Conservation (phyloP, 2,113 vertebrate species). For the Gymnocephalus cernua region DNA sequence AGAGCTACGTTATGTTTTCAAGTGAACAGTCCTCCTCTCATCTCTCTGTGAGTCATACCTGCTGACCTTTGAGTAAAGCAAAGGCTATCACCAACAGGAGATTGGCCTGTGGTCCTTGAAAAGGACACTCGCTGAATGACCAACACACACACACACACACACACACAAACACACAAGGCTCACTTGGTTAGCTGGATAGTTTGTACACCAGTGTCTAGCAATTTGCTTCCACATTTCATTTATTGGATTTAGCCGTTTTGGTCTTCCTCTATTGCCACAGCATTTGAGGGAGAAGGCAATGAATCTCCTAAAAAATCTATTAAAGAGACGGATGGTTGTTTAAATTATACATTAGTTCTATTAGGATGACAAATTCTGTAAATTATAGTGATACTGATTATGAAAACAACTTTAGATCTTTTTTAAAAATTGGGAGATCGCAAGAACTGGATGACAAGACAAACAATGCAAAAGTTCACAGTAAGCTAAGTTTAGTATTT, state of each 20-base stretch:
- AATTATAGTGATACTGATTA: conserved; percentile 60
- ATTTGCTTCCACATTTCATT: conserved; percentile 85
- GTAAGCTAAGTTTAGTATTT: not conserved
- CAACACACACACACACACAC: conserved; percentile 41
- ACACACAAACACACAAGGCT: conserved; percentile 40
- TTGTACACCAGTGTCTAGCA: conserved; percentile 56
- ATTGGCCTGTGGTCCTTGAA: conserved; percentile 67
- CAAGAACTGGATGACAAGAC: conserved; percentile 3
- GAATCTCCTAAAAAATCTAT: conserved; percentile 87
- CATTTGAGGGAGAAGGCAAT: conserved; percentile 66
- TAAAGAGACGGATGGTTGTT: conserved; percentile 79
- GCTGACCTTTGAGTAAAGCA: conserved; percentile 67
- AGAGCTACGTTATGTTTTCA: conserved; percentile 6
- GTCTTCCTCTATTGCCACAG: conserved; percentile 77
- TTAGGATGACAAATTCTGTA: conserved; percentile 70
- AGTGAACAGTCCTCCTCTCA: conserved; percentile 46
- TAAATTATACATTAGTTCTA: conserved; percentile 77
- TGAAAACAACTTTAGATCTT: conserved; percentile 52
- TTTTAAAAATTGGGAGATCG: conserved; percentile 7
- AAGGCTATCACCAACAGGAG: conserved; percentile 58
- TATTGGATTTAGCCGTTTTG: conserved; percentile 84
- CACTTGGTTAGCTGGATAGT: conserved; percentile 41
- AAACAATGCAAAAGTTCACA: conserved; percentile 21
- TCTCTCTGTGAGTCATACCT: conserved; percentile 68
- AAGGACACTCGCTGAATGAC: conserved; percentile 71